A percentile compares a stretch with the other conserved stretches of the same genome.
Evolutionary conservation across 2,888 invertebrate genomes (phyloP).

Genomic region (Phortica okadai): DNA sequence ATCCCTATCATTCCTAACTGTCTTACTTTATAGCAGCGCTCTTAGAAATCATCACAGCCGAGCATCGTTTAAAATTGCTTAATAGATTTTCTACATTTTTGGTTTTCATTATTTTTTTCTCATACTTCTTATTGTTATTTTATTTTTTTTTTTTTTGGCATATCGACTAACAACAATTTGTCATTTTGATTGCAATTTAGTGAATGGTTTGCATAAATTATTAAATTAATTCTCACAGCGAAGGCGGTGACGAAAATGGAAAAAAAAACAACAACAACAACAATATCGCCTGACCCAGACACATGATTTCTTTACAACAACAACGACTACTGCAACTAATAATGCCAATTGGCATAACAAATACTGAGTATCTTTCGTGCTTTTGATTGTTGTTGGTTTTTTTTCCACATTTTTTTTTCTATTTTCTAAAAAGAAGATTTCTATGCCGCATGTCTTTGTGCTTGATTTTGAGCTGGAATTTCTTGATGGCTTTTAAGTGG

Average conservation of each 20-base stretch:
- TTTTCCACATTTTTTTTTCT: neutral
- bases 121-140: no score
- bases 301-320: no score
- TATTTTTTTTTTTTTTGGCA: conserved; percentile 24
- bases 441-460: neutral
- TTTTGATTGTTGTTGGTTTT: neutral
- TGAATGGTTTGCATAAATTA: conserved; percentile 23
- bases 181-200: conserved; percentile 55
- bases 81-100: no score
- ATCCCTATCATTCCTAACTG: no score
- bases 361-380: neutral
- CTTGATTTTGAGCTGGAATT: neutral
- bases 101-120: no score
- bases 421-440: neutral
- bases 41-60: no score
- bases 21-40: no score
- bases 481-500: conserved; percentile 20
- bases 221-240: conserved; percentile 5
- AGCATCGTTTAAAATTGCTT: no score
- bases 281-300: no score
- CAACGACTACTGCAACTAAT: neutral
- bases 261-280: no score
- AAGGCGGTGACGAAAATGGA: no score
- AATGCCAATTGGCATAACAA: neutral
- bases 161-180: conserved; percentile 48